Base-by-base conservation (phyloP, 2,113 vertebrate species). In the Amphiprion percula region DNA sequence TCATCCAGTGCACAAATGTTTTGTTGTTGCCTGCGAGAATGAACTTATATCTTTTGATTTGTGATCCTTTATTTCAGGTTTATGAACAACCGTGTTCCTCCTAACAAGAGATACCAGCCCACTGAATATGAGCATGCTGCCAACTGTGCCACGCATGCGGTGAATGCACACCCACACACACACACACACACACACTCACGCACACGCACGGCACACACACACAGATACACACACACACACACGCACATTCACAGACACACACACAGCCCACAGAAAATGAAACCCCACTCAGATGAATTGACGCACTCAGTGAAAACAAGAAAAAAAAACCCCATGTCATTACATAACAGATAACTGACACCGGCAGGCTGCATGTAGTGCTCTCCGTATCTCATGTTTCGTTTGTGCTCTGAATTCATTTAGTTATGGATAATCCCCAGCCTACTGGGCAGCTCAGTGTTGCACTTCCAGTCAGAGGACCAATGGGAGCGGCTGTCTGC, bases 361-460 rank as follows among this genome's bases (percentile, higher is more conserved):
- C 30, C 8, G 11, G 9, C 55, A 37, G n/a, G n/a, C 30, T 66
- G 24, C 10, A 10, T 56, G 47, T 50, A 47, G 71, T 19, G 75
- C 39, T 24, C 4, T 65, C 23, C 67, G 49, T 52, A 0, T 47
- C 47, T 85, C 33, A 77, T 65, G 70, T 82, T 71, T 77, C 80
- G 23, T 67, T 46, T 39, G 21, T 79, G 68, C 75, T 33, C 2
- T 84, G 68, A 66, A 58, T 78, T 85, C 1, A 14, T 82, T 9
- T 68, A 99, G 98, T 93, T 99, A 87, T 99, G 97, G 97, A 98
- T 99, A 84, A 94, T 99, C 69, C 98, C 97, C 79, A 99, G 97
- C 92, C 95, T 99, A 80, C 89, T 98, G 0, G 98, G 97, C 84
- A 97, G 97, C 92, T 97, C 96, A 28, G 80, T 97, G 90, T 94